Conservation (phyloP, 2,888 invertebrate genomes). For the Anaspis maculata region DNA sequence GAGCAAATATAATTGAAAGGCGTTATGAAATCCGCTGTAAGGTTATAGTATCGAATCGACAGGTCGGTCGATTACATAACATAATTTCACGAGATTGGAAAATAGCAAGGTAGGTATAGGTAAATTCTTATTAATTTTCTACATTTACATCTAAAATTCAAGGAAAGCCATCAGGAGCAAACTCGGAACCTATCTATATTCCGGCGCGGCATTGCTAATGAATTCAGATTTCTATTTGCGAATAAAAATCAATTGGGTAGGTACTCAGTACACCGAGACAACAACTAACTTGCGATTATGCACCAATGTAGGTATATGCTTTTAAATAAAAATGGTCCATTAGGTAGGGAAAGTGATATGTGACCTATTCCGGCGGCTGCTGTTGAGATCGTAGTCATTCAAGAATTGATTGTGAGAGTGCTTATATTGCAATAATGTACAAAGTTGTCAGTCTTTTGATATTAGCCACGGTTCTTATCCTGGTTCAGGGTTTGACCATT, state of each 20-base stretch:
- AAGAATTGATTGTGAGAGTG: conserved; percentile 10
- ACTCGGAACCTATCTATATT: too few relatives aligned
- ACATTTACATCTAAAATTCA: too few relatives aligned
- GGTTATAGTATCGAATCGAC: conserved; percentile 9
- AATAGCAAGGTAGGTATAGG: too few relatives aligned
- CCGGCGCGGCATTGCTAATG: too few relatives aligned
- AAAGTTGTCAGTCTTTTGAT: conserved; percentile 3
- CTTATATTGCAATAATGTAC: conserved; percentile 4
- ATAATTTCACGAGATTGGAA: background rate
- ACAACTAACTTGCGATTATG: too few relatives aligned
- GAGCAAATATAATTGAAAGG: conserved; percentile 16
- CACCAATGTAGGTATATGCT: too few relatives aligned
- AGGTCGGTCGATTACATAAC: background rate
- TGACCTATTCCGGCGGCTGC: conserved; percentile 10
- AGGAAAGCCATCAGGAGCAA: too few relatives aligned
- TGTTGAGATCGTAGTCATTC: conserved; percentile 9
- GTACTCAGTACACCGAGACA: too few relatives aligned
- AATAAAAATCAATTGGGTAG: too few relatives aligned
- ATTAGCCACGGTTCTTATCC: conserved; percentile 7
- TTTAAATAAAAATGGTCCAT: conserved; percentile 10
- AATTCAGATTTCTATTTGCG: too few relatives aligned
- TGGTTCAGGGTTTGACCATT: conserved; percentile 12
- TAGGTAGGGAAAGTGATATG: conserved; percentile 18
- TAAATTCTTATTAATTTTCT: too few relatives aligned
- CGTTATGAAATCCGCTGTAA: conserved; percentile 12